Base-by-base conservation (phyloP, 1,140 invertebrate species). In the Drosophila kurseongensis region DNA sequence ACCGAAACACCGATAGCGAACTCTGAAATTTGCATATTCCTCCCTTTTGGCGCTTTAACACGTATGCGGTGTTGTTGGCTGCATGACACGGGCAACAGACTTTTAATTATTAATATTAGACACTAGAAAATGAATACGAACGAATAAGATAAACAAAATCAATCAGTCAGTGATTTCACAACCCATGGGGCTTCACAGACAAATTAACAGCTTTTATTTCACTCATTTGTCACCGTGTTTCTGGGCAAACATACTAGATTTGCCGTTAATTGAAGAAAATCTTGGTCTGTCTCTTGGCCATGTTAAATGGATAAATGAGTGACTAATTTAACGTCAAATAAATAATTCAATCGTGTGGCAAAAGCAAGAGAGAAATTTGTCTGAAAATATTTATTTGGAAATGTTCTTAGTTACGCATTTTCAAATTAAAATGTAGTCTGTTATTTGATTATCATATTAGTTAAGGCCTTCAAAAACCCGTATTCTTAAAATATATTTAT, bases 91-190 rank as follows among this genome's bases (percentile, higher is more conserved):
- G 63, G 16, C 56, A 72, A 52, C 73, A 77, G 41, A 44, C 50
- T 68, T 68, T 75, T 88, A 79, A 86, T 83, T 77, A 86, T 89
- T 63, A 88, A 89, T 80, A 77, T 83, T 77, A 74, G 81, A 86
- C 52, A 69, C 79, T 69, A 61, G 62, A 82, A 79, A 78, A 81
- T 60, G 73, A 77, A 77, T 69, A 77, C 50, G 38, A 60, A 42
- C 62, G 54, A 52, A 76, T 62, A 50, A 51, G 80, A 68, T 61
- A 73, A 68, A 65, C 62, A 61, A 86, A 79, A 83, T 88, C 77
- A 83, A 83, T 88, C 83, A 76, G 66, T 79, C 66, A 42, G 55
- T 69, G 44, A 71, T 77, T 88, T 83, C 72, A 78, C 63, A 61
- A 65, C 35, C 42, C 50, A 61, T 9, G 59, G 59, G 50, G 48